Evolutionary conservation across 1,140 invertebrate species (phyloP).

Genomic region (Melanaphis sacchari): DNA sequence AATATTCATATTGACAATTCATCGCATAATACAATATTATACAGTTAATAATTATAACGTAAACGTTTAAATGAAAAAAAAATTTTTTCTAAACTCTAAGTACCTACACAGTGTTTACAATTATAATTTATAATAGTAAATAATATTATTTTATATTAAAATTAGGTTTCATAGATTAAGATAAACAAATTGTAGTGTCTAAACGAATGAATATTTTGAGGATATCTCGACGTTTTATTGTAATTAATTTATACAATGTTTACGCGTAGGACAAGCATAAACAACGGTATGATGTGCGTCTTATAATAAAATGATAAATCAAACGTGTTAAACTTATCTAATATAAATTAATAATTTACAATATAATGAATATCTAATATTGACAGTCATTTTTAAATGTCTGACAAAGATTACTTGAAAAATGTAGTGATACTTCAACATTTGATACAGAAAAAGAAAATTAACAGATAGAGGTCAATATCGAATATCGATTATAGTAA

Average conservation of each 20-base stretch:
- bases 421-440: neutral
- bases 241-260: conserved; percentile 7
- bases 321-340: neutral
- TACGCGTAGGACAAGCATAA: neutral
- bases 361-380: neutral
- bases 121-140: neutral
- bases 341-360: neutral
- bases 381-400: neutral
- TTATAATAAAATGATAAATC: neutral
- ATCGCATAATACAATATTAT: neutral
- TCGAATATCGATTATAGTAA: neutral
- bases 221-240: conserved; percentile 15
- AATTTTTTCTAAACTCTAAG: neutral
- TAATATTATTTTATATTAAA: neutral
- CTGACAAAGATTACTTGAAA: neutral
- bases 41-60: neutral
- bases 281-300: neutral
- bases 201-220: neutral
- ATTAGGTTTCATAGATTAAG: conserved; percentile 33
- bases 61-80: neutral
- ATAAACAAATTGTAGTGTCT: neutral
- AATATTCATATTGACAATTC: neutral
- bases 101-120: neutral
- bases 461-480: neutral
- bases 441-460: neutral